Evolutionary conservation across 2,888 invertebrate species (phyloP).

Genomic region (Sphinx pinastri): DNA sequence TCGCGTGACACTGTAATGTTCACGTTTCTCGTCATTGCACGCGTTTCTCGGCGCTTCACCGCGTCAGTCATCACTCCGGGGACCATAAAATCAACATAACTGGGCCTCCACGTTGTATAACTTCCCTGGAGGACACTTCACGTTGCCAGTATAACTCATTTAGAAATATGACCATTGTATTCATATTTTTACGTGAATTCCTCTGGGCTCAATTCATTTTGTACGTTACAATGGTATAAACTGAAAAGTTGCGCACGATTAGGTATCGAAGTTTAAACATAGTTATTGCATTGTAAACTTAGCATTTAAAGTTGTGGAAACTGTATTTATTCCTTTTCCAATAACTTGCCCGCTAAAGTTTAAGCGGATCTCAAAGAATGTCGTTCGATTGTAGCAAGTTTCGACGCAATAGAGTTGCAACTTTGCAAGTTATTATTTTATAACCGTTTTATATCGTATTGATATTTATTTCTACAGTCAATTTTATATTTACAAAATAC

Average conservation of each 20-base stretch:
- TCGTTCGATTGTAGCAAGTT: conserved; percentile 16
- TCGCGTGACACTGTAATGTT: conserved; percentile 53
- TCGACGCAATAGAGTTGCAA: neutral
- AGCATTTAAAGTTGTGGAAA: neutral
- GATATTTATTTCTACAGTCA: neutral
- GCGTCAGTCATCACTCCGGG: conserved; percentile 34
- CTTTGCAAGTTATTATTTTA: neutral
- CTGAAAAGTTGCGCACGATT: neutral
- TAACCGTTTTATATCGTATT: neutral
- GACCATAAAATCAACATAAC: conserved; percentile 43
- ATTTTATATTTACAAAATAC: neutral
- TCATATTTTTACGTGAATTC: conserved; percentile 35
- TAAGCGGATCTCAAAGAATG: conserved; percentile 20
- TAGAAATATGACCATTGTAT: conserved; percentile 37
- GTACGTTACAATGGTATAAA: neutral
- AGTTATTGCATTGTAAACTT: neutral
- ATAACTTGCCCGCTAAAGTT: conserved; percentile 8
- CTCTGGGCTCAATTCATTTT: conserved; percentile 12
- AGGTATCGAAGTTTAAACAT: neutral
- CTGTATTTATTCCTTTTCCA: conserved; percentile 18
- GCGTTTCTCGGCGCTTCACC: conserved; percentile 40
- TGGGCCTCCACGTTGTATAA: conserved; percentile 36
- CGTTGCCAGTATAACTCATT: conserved; percentile 31
- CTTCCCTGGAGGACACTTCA: conserved; percentile 35
- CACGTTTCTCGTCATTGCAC: conserved; percentile 33